Evolutionary conservation across 2,888 invertebrate genomes (phyloP).

Genomic region (Meghimatium bilineatum): DNA sequence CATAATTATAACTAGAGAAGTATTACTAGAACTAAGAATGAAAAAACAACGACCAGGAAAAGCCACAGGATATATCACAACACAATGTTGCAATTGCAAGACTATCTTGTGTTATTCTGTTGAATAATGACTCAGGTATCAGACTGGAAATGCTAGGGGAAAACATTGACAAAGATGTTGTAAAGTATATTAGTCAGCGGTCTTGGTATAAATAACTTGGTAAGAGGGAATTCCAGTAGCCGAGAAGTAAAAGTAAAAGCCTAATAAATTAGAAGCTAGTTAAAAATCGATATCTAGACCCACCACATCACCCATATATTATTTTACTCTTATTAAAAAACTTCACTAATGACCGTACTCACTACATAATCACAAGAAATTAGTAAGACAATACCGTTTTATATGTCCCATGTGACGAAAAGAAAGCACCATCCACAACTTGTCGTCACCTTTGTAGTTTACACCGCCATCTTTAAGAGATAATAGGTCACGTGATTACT

Average conservation of each 20-base stretch:
- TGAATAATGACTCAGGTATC: not conserved
- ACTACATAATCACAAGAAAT: not conserved
- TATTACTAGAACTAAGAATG: no score
- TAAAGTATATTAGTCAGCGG: no score
- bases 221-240: no score
- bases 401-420: not conserved
- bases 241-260: no score
- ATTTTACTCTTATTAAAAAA: not conserved
- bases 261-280: no score
- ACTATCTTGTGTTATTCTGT: not conserved
- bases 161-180: not conserved
- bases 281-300: no score
- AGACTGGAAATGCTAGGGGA: not conserved
- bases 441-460: not conserved
- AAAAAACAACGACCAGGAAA: no score
- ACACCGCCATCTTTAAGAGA: conserved; percentile 26
- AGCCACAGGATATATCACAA: no score
- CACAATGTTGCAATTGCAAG: no score
- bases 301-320: no score
- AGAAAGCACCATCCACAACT: not conserved
- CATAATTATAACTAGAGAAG: no score
- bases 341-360: not conserved
- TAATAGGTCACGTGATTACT: conserved; percentile 4
- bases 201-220: no score
- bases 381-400: not conserved